Evolutionary conservation across 2,888 invertebrate species (phyloP), one percentile per base, ranked within the genome.

Genomic region (Micoletzkya japonica): DNA sequence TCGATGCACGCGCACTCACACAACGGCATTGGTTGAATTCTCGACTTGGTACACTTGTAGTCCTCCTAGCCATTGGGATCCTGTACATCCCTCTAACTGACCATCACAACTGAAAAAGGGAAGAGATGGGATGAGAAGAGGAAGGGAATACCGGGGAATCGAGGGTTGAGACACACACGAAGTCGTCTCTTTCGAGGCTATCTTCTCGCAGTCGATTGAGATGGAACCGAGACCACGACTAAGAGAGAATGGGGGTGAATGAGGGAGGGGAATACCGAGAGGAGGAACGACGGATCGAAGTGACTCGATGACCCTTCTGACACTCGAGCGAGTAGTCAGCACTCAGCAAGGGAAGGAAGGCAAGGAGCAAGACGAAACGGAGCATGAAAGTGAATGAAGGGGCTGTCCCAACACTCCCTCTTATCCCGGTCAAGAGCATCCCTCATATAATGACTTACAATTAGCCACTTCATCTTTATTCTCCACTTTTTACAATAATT

Each of bases 51-150:
- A 84, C 1, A 79, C 82, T 56, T 85, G 81, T 44, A 83, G 79
- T 4, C 84, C 84, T 14, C 81, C 82, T 30, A 84, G 74, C 83
- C 83, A 84, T 28, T 80, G 80, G 63, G 76, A 75, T 7, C 81
- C 82, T 2, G 73, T 63, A 71, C 84, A 84, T 4, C 84, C 83
- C 72, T 75, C 77, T 17, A 73, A 36, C 44, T 73, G 70, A 2
- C 79, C 79, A 58, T 78, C 81, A 44, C 79, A 81, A 36, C 57
- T 57, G 20, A 2, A 10, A 1, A 10, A 37, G 30, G 14, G 26
- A 57, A 57, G 20, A 30, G 24, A 10, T 28, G 14, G 1, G 1
- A 17, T 10, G 24, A 2, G 4, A 30, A 67, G 17, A 2, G 20
- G 28, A 36, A 17, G 6, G 2, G 17, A 1, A 28, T 20, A 68